A percentile compares a stretch with the other conserved stretches of the same genome.
Conservation (phyloP, 2,113 vertebrate genomes). For the Thryonomys swinderianus region DNA sequence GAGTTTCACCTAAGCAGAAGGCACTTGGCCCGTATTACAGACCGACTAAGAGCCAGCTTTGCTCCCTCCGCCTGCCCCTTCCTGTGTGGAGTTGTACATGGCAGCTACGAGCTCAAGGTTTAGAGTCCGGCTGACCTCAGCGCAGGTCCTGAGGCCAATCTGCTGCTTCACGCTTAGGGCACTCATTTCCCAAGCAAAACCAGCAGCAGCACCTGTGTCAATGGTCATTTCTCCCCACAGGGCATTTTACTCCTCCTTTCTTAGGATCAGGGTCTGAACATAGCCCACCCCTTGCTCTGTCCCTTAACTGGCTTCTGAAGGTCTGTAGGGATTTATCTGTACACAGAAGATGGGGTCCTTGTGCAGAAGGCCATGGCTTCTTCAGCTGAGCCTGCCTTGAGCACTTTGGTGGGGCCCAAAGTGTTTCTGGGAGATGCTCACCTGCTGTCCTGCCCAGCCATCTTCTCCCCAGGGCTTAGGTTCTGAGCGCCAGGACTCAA, state of each 20-base stretch:
- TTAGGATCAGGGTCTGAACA: neutral
- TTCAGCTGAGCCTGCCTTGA: neutral
- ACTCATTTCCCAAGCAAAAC: neutral
- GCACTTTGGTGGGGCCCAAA: neutral
- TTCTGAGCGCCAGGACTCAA: neutral
- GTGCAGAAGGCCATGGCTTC: accelerated
- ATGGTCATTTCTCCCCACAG: accelerated
- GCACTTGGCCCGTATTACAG: accelerated
- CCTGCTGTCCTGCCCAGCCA: accelerated
- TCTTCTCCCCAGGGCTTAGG: neutral
- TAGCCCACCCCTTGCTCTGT: neutral
- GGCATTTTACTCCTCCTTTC: neutral
- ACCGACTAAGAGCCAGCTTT: neutral
- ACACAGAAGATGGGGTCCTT: accelerated
- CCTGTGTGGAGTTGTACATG: accelerated
- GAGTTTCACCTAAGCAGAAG: neutral
- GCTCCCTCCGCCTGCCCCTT: accelerated
- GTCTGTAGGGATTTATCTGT: neutral
- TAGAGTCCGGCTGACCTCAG: neutral
- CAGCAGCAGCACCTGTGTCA: accelerated
- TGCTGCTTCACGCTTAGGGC: neutral
- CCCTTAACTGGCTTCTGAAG: neutral
- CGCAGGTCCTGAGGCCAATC: neutral
- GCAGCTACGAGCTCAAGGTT: neutral
- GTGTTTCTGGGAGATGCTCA: neutral